These are phyloP conservation scores for Agrochola macilenta DNA, from an alignment of 2,888 invertebrate genomes.

Conservation along the genomic window DNA sequence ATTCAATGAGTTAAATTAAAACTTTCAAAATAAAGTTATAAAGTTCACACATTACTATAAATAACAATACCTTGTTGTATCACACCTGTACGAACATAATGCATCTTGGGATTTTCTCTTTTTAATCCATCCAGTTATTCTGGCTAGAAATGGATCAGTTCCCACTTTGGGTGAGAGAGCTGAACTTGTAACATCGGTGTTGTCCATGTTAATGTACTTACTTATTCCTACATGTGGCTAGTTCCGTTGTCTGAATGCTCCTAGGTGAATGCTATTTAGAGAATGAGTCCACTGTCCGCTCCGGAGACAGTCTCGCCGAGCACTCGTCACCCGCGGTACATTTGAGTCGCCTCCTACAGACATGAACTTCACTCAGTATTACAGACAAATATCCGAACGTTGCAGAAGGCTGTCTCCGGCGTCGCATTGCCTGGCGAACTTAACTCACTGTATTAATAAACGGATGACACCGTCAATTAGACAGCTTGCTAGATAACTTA, in stretches of 20 bases:
- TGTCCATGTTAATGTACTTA: constrained; percentile 86
- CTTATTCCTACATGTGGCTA: constrained; percentile 82
- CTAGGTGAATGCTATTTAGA: constrained; percentile 89
- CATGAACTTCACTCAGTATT: constrained; percentile 29
- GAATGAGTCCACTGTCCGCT: constrained; percentile 82
- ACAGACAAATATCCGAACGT: constrained; percentile 37
- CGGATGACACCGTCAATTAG: constrained; percentile 81
- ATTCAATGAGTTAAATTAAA: constrained; percentile 43
- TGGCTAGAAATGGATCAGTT: constrained; percentile 92
- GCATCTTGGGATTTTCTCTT: constrained; percentile 87
- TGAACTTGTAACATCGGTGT: constrained; percentile 87
- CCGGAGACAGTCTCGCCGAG: constrained; percentile 82
- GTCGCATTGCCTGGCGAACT: constrained; percentile 76
- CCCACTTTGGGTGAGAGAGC: constrained; percentile 92
- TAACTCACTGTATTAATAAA: constrained; percentile 71
- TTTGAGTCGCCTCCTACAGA: constrained; percentile 33
- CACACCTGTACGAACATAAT: constrained; percentile 77
- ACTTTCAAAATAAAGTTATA: constrained; percentile 26
- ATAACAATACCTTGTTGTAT: constrained; percentile 57
- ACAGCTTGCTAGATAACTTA: constrained; percentile 82
- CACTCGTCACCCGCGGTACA: constrained; percentile 44
- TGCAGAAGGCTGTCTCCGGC: constrained; percentile 82
- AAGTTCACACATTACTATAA: constrained; percentile 49
- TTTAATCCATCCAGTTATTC: constrained; percentile 91
- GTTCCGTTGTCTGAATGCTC: constrained; percentile 88